Conservation (phyloP, 2,797 vertebrate genomes). For the Molossus molossus region DNA sequence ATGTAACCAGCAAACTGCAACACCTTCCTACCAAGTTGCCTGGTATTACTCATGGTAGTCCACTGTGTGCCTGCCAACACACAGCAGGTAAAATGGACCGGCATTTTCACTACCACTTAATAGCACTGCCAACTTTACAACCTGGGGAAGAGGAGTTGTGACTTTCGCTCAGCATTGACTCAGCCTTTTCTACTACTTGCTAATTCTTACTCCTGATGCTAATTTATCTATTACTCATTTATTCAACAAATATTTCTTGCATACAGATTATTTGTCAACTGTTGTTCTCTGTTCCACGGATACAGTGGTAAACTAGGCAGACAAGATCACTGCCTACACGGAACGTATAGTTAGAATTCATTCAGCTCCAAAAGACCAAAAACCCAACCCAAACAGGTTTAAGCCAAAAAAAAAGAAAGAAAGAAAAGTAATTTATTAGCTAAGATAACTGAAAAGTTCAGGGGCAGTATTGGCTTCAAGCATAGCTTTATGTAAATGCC, state of each 20-base stretch:
- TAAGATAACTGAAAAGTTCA: conserved; percentile 41
- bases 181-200: not conserved
- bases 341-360: not conserved
- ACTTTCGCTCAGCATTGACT: not conserved
- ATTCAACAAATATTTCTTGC: not conserved
- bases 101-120: not conserved
- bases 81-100: not conserved
- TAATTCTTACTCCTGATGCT: not conserved
- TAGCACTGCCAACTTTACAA: not conserved
- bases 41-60: not conserved
- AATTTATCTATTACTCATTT: not conserved
- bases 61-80: not conserved
- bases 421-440: not conserved
- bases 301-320: not conserved
- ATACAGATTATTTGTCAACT: not conserved
- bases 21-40: not conserved
- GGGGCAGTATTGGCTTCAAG: not conserved
- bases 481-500: not conserved
- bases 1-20: not conserved
- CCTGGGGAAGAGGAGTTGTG: not conserved
- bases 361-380: conserved; percentile 44
- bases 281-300: not conserved
- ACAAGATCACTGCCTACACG: not conserved
- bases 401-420: not conserved
- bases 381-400: not conserved